Percentiles rank a stretch among this genome's conserved stretches.
These are phyloP conservation scores for Ephydatia muelleri DNA, from an alignment of 37 sponge, comb jelly and placozoan species.

Conservation along the genomic window DNA sequence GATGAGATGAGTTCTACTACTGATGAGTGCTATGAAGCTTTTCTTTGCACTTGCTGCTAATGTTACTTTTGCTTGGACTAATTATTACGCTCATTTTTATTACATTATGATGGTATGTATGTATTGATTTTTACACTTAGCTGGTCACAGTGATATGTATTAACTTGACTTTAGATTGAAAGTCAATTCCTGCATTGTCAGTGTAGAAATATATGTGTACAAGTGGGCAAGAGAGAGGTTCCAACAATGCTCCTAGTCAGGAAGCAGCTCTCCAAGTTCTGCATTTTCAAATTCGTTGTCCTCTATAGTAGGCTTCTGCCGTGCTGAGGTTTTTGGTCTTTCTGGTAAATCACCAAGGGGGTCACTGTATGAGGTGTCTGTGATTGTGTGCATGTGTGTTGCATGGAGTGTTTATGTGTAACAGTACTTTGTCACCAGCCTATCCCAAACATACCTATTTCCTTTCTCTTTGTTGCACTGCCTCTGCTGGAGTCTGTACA, in stretches of 20 bases:
- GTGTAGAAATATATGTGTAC: neutral
- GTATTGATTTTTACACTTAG: too few species aligned
- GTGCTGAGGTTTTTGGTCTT: slow-evolving; percentile 78
- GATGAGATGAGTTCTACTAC: neutral
- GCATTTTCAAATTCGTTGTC: slow-evolving; percentile 86
- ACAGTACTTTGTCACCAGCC: too few species aligned
- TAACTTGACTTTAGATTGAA: too few species aligned
- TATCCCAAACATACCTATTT: slow-evolving; percentile 18
- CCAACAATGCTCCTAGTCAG: slow-evolving; percentile 9
- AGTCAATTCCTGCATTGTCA: too few species aligned
- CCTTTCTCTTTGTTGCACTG: slow-evolving; percentile 23
- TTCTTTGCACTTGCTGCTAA: too few species aligned
- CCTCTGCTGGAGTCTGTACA: slow-evolving; percentile 19
- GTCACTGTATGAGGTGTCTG: slow-evolving; percentile 86
- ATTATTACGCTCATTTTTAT: neutral
- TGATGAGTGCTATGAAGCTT: neutral
- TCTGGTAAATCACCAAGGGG: slow-evolving; percentile 89
- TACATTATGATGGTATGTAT: too few species aligned
- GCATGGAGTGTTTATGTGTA: neutral
- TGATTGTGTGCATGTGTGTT: neutral
- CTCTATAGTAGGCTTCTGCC: slow-evolving; percentile 30
- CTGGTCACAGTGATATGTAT: too few species aligned
- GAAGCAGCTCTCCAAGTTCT: slow-evolving; percentile 80
- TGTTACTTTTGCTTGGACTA: too few species aligned
- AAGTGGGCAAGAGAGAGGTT: too few species aligned